Base-by-base conservation (phyloP, 2,888 invertebrate species). In the Drosophila rubida region DNA sequence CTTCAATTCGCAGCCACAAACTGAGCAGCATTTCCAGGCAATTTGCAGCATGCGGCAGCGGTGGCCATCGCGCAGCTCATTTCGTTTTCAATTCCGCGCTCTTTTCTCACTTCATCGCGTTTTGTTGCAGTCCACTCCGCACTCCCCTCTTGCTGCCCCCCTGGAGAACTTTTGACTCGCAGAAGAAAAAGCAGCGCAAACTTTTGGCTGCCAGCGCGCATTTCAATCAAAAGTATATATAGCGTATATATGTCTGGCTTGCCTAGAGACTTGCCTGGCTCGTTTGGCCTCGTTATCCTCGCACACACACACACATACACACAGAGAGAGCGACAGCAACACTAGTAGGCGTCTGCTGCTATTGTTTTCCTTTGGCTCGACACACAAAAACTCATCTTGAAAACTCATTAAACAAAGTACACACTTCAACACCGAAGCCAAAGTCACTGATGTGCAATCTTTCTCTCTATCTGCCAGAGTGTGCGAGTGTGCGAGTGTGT, bases 371-470 rank as follows among this genome's bases (percentile, higher is more conserved):
- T 48, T 51, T 74, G 50, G 64, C 53, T 54, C 46, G 50, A 39
- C 58, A 62, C 64, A 59, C 53, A 73, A 60, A 79, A 81, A 79
- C 86, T 87, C 88, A 81, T 82, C 80, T 80, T 80, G 80, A 88
- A 83, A 84, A 84, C 86, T 84, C 84, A 84, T 84, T 84, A 84
- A 88, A 86, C 84, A 86, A 86, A 87, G 88, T 87, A 84, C 84
- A 87, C 88, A 81, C 87, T 79, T 74, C 73, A 74, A 76, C 87
- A 68, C 70, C 71, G 45, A 69, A 68, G 74, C 66, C 68, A 77
- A 69, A 69, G 67, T 67, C 78, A 74, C 74, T 77, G 77, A 69
- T 51, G 69, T 69, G 73, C 71, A 63, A 30, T 44, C 35, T 61
- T 32, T 37, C 8, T 9, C 27, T 70, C 35, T 63, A 22, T 35